Evolutionary conservation across 1,140 invertebrate species (phyloP).

Genomic region (Zaprionus gabonicus): DNA sequence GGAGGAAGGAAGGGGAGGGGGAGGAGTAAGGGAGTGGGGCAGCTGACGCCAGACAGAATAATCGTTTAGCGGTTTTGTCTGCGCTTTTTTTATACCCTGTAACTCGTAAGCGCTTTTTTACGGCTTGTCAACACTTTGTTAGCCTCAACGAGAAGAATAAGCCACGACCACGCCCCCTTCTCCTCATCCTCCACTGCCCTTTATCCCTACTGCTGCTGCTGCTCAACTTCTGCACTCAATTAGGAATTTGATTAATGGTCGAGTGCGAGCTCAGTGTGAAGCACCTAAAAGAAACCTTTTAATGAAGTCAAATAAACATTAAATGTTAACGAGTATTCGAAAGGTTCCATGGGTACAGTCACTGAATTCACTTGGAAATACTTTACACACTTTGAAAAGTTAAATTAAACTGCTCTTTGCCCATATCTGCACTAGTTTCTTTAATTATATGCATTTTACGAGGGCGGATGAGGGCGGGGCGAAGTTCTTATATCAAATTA

Average conservation of each 20-base stretch:
- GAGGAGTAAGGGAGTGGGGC: not conserved
- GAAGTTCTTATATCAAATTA: accelerated
- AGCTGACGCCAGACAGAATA: constrained; percentile 57
- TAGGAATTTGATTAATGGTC: constrained; percentile 69
- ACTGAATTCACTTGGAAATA: not conserved
- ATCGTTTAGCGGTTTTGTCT: constrained; percentile 67
- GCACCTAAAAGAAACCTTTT: not conserved
- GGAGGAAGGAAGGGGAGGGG: not conserved
- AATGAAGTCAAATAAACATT: constrained; percentile 10
- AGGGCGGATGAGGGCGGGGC: no score
- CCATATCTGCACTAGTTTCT: no score
- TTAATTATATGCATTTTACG: no score
- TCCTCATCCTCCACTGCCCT: not conserved
- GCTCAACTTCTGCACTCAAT: constrained; percentile 32
- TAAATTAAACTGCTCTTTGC: accelerated
- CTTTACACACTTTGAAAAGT: not conserved
- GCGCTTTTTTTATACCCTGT: constrained; percentile 55
- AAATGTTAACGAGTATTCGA: not conserved
- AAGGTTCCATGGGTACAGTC: not conserved
- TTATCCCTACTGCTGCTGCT: not conserved
- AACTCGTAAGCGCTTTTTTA: constrained; percentile 48
- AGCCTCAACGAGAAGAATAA: not conserved
- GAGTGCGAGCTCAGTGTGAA: not conserved
- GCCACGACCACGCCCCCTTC: not conserved
- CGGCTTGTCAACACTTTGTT: constrained; percentile 67